Evolutionary conservation across 1,140 invertebrate species (phyloP).

Genomic region (Pseudomyrmex pallidus): DNA sequence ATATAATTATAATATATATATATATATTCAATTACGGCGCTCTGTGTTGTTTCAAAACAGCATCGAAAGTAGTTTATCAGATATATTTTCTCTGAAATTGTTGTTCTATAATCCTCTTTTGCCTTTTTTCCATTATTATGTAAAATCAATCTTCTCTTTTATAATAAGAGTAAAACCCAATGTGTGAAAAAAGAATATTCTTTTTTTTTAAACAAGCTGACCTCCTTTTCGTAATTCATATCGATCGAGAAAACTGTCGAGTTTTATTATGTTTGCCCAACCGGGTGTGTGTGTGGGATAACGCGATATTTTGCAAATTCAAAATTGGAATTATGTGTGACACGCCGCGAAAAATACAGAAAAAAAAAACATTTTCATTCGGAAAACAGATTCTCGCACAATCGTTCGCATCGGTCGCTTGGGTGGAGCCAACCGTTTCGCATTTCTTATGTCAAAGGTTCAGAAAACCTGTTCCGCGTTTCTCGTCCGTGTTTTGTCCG

Average conservation of each 20-base stretch:
- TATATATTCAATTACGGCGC: constrained; percentile 6
- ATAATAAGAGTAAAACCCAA: too few relatives aligned
- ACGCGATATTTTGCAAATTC: neutral
- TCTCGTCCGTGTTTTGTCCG: constrained; percentile 22
- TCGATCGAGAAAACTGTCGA: too few relatives aligned
- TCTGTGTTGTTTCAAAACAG: neutral
- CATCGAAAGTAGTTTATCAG: neutral
- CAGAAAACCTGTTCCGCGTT: neutral
- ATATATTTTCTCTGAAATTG: neutral
- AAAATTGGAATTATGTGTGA: neutral
- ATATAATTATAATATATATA: constrained; percentile 29
- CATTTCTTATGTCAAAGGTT: constrained; percentile 32
- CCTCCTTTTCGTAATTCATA: too few relatives aligned
- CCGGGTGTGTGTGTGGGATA: too few relatives aligned
- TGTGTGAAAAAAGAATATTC: too few relatives aligned
- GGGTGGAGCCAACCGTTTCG: neutral
- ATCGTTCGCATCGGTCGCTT: neutral
- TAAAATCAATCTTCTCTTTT: constrained; percentile 33
- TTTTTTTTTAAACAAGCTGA: too few relatives aligned
- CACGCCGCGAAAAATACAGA: neutral
- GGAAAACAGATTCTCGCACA: neutral
- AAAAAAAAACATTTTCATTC: neutral
- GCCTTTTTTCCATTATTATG: constrained; percentile 57
- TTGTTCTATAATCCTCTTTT: neutral
- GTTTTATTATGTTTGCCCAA: too few relatives aligned